Evolutionary conservation across 2,888 invertebrate species (phyloP), one percentile per base, ranked within the genome.

Genomic region (Steromphala cineraria): DNA sequence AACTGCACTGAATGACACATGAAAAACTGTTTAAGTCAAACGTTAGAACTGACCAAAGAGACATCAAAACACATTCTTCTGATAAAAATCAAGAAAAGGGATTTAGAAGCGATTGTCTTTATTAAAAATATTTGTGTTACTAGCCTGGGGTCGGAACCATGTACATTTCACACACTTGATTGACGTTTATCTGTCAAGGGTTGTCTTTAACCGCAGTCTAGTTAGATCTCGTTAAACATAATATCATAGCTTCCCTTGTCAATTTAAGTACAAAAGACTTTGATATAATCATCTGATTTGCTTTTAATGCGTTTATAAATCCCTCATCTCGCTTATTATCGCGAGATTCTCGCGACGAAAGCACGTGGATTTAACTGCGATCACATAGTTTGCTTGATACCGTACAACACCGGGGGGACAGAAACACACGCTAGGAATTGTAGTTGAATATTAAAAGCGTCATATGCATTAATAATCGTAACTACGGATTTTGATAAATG

Each of bases 281-380:
- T 71, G 19, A 19, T 71, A 40, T 71, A 71, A 71, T 71, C 71
- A 40, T 71, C 31, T 71, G 71, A 71, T 71, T 71, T 71, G 71
- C 31, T 71, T 71, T 71, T 71, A 71, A 71, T 40, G 71, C 71
- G 71, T 71, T 40, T 71, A 28, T 71, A 71, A 71, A 71, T 71
- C 71, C 71, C 19, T 71, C 71, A 71, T 31, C 71, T 36, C 31
- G 71, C 71, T 19, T 71, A 71, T 71, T 71, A 71, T 40, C 71
- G 36, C 62, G 10, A 28, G 62, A 62, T 21, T 62, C 62, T 62
- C 62, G 62, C 62, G 62, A 62, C 62, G 62, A 28, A 62, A 24
- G 62, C 62, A 62, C 62, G 62, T 24, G 62, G 62, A 62, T 62
- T 62, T 62, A 62, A 62, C 21, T 62, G 28, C 28, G 62, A 46